Base-by-base conservation (phyloP, 2,888 invertebrate genomes). In the Megalurothrips usitatus region DNA sequence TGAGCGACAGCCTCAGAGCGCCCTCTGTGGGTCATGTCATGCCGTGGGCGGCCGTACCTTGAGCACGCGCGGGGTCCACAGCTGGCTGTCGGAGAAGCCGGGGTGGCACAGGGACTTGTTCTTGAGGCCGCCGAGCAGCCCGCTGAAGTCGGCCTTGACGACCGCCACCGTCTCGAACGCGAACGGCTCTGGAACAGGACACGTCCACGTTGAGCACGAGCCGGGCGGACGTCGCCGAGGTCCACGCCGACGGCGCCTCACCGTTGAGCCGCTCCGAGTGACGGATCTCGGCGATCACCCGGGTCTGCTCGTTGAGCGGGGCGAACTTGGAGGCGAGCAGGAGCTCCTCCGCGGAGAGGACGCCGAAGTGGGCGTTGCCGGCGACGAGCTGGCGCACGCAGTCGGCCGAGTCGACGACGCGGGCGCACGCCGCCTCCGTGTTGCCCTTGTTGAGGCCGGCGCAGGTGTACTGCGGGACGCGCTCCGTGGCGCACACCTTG, bases 41-140 rank as follows among this genome's bases (percentile, higher is more conserved):
- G 34, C 19, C 0, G 34, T 34, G 78, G 78, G 34, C 34, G 17
- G 14, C 78, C 58, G 14, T 14, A 84, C 84, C 83, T 91, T 91
- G 79, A 92, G 86, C 9, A 92, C 89, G 43, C 90, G 87, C 34
- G 91, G 91, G 1, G 91, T 91, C 89, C 92, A 91, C 47, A 88
- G 87, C 80, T 89, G 86, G 0, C 88, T 85, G 81, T 89, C 88
- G 68, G 89, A 89, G 79, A 92, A 88, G 0, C 93, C 93, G 0
- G 92, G 92, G 86, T 93, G 93, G 83, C 93, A 93, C 85, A 91
- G 90, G 23, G 89, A 89, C 9, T 88, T 89, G 0, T 89, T 89
- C 23, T 86, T 87, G 0, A 92, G 86, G 17, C 88, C 89, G 1
- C 86, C 86, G 3, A 92, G 85, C 0, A 89, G 89, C 17, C 88